Conservation (phyloP, 1,140 invertebrate species). For the Neodiprion fabricii region DNA sequence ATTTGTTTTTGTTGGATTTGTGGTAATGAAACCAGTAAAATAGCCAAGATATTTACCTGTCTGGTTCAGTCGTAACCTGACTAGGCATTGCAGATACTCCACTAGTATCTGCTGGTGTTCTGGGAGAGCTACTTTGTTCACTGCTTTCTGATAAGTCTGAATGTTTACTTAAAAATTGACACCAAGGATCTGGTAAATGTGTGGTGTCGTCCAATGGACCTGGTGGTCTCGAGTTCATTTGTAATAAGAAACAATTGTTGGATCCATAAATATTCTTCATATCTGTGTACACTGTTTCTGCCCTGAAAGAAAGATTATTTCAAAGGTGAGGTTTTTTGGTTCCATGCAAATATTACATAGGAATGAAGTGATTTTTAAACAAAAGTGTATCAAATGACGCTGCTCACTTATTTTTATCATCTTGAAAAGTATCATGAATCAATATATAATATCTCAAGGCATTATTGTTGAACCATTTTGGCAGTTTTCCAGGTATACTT, state of each 20-base stretch:
- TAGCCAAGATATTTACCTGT: conserved; percentile 41
- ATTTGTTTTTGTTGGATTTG: no score
- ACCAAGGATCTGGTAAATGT: conserved; percentile 82
- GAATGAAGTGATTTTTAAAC: conserved; percentile 6
- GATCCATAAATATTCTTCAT: conserved; percentile 86
- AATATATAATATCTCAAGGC: conserved; percentile 90
- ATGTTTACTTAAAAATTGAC: conserved; percentile 73
- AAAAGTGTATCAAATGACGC: conserved; percentile 17
- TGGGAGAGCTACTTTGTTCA: conserved; percentile 71
- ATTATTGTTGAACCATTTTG: conserved; percentile 89
- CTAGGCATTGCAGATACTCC: conserved; percentile 64
- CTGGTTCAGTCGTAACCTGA: conserved; percentile 51
- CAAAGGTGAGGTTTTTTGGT: not conserved
- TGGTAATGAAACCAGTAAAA: not conserved
- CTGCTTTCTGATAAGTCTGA: conserved; percentile 60
- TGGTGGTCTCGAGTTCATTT: conserved; percentile 80
- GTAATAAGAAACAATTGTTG: conserved; percentile 85
- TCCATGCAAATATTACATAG: conserved; percentile 29
- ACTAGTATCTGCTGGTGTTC: conserved; percentile 64
- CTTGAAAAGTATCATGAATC: conserved; percentile 81
- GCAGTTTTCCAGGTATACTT: conserved; percentile 77
- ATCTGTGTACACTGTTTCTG: conserved; percentile 80
- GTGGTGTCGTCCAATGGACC: conserved; percentile 64
- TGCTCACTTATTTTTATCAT: conserved; percentile 68
- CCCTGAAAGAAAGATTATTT: conserved; percentile 63